Evolutionary conservation across 2,113 vertebrate genomes (phyloP).

Genomic region (Gymnarchus niloticus): DNA sequence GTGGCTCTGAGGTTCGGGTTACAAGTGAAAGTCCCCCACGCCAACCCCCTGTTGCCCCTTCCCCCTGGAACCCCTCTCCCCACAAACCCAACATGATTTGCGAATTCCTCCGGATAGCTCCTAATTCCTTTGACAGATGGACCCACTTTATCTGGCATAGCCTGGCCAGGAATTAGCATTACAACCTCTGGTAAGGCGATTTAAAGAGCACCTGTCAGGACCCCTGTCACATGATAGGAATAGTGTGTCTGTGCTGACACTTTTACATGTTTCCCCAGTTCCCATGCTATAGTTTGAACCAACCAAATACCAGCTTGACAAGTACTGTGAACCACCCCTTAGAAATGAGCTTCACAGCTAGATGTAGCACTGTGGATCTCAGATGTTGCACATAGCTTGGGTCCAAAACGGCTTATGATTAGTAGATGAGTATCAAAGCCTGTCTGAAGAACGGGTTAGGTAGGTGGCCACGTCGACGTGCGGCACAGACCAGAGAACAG

Average conservation of each 20-base stretch:
- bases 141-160: constrained; percentile 47
- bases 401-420: background rate
- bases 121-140: constrained; percentile 63
- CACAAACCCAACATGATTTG: constrained; percentile 39
- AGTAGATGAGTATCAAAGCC: background rate
- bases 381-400: background rate
- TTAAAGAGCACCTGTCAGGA: constrained; percentile 52
- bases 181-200: constrained; percentile 55
- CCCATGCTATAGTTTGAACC: constrained; percentile 44
- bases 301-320: background rate
- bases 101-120: constrained; percentile 61
- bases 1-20: constrained; percentile 58
- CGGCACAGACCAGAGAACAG: constrained; percentile 53
- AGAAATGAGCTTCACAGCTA: background rate
- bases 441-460: background rate
- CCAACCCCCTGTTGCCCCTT: constrained; percentile 7
- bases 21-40: constrained; percentile 42
- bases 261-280: constrained; percentile 39
- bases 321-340: background rate
- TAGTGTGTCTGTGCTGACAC: constrained; percentile 34
- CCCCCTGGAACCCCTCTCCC: background rate
- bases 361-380: background rate
- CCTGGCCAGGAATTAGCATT: constrained; percentile 48
- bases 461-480: constrained; percentile 13
- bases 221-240: constrained; percentile 38